Percentiles rank a stretch among this genome's conserved stretches.
Conservation (phyloP, 2,113 vertebrate species). For the Hyperoodon ampullatus region DNA sequence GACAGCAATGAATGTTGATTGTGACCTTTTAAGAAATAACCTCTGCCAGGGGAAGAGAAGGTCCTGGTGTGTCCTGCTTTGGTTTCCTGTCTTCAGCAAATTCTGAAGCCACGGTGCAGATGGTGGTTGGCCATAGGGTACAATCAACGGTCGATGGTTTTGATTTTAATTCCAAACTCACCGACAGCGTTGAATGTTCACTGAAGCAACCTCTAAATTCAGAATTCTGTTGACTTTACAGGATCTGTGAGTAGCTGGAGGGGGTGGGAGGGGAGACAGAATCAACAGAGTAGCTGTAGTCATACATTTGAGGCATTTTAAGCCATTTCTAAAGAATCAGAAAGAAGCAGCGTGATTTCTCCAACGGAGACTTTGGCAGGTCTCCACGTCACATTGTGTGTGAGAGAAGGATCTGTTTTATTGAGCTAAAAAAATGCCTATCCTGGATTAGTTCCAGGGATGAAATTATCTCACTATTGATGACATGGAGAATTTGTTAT, state of each 20-base stretch:
- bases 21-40: slow-evolving; percentile 92
- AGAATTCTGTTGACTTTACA: slow-evolving; percentile 74
- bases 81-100: slow-evolving; percentile 76
- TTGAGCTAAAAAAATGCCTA: background rate
- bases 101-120: slow-evolving; percentile 77
- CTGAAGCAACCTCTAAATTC: slow-evolving; percentile 87
- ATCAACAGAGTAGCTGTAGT: slow-evolving; percentile 46
- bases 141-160: slow-evolving; percentile 99
- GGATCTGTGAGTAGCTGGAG: slow-evolving; percentile 73
- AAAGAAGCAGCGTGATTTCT: background rate
- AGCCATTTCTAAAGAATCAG: slow-evolving; percentile 9
- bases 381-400: slow-evolving; percentile 31
- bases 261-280: background rate
- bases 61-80: slow-evolving; percentile 48
- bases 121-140: slow-evolving; percentile 94
- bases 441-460: background rate
- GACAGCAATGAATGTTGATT: slow-evolving; percentile 99
- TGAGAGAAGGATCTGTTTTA: slow-evolving; percentile 63
- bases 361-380: slow-evolving; percentile 29
- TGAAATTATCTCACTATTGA: slow-evolving; percentile 38
- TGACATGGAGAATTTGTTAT: slow-evolving; percentile 28
- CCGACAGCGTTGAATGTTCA: slow-evolving; percentile 99
- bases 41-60: slow-evolving; percentile 54
- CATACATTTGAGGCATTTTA: slow-evolving; percentile 42
- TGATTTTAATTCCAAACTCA: slow-evolving; percentile 96